Base-by-base conservation (phyloP, 2,113 vertebrate genomes). In the Syrmaticus mikado region DNA sequence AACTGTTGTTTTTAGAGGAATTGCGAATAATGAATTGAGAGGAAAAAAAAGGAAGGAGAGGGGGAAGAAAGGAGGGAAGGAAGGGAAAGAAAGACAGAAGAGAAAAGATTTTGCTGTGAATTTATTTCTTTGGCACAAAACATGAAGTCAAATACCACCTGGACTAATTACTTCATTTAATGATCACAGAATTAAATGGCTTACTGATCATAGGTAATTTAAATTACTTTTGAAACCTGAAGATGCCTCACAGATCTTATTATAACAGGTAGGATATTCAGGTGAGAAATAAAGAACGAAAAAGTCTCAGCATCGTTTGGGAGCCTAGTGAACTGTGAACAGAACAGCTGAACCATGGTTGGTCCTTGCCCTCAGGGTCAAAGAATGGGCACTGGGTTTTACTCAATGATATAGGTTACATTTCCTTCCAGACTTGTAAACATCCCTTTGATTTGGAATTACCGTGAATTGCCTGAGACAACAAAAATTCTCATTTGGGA, bases 331-430 rank as follows among this genome's bases (percentile, higher is more conserved):
- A 13, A 41, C 24, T 13, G 5, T 1, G 2, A 73, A 27, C 13
- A 14, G 13, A 53, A 28, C 52, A 28, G 25, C 52, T 27, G 25
- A 0, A 1, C 11, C n/a, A 13, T 5, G 15, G 19, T n/a, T 72
- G 13, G 13, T 1, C 9, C 4, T 67, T 4, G 0, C 3, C 43
- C 52, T 71, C 28, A 65, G 16, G 8, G 4, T 2, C 8, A 43
- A 71, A 89, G 15, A 12, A 45, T 67, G 13, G 2, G 2, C 21
- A 74, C 6, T 4, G 21, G 73, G 1, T 61, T 90, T 55, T 66
- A 32, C 61, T 27, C 82, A 2, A n/a, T 80, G 6, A 16, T 57
- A 62, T 0, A 62, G 10, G 27, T 66, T 71, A 43, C 1, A 8
- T 60, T 78, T 70, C 7, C 34, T 79, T 81, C 17, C 17, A 85